Conservation (phyloP, 1,140 invertebrate species). For the Leptinotarsa lineolata region DNA sequence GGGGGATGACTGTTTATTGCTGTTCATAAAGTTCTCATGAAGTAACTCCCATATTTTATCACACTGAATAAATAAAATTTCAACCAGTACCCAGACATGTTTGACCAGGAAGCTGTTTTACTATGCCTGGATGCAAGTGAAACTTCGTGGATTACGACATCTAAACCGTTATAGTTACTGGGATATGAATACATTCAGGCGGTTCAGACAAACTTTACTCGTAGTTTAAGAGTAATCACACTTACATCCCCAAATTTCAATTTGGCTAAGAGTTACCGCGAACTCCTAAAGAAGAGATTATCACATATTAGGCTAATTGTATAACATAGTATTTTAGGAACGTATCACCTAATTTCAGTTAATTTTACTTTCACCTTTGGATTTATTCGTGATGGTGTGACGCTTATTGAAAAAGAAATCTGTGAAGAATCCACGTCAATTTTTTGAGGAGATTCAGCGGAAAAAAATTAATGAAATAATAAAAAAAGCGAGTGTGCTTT, state of each 20-base stretch:
- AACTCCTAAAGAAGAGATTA: slow-evolving; percentile 38
- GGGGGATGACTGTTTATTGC: too few species aligned
- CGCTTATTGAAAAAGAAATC: too few species aligned
- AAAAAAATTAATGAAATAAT: too few species aligned
- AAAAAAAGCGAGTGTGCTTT: too few species aligned
- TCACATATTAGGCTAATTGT: slow-evolving; percentile 37
- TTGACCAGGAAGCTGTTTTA: not conserved
- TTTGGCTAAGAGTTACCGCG: slow-evolving; percentile 36
- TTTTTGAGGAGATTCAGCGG: too few species aligned
- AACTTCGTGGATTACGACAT: not conserved
- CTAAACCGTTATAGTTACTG: not conserved
- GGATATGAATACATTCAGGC: slow-evolving; percentile 31
- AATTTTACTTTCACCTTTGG: slow-evolving; percentile 14
- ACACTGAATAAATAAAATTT: too few species aligned
- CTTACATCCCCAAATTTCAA: slow-evolving; percentile 38
- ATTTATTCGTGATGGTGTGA: not conserved
- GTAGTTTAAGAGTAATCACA: slow-evolving; percentile 35
- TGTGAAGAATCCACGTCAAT: too few species aligned
- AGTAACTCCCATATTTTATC: too few species aligned
- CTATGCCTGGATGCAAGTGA: slow-evolving; percentile 4
- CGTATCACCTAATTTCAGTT: slow-evolving; percentile 21
- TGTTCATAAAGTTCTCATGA: too few species aligned
- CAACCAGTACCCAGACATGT: too few species aligned
- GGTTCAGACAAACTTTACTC: slow-evolving; percentile 31
- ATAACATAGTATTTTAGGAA: slow-evolving; percentile 21